Base-by-base conservation (phyloP, 2,888 invertebrate species). In the Adela reaumurella region DNA sequence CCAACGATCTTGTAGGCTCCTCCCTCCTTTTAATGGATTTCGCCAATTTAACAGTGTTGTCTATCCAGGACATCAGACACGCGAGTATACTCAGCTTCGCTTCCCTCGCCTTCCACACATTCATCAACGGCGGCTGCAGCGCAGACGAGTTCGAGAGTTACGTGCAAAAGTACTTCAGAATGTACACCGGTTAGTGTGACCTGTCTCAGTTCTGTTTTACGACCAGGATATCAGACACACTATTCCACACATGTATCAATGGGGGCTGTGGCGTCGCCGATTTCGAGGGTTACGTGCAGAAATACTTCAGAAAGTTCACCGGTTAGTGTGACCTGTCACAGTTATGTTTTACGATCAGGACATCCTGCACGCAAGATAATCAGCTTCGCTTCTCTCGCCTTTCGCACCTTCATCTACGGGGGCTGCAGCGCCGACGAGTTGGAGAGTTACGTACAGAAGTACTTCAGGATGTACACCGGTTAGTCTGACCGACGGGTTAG, bases 381-480 rank as follows among this genome's bases (percentile, higher is more conserved):
- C 14, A 78, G 81, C 50, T 84, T 81, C 58, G 82, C 84, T 10
- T 82, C 84, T 1, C 62, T 85, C 28, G 74, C 84, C 17, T 76
- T 81, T 52, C 83, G 82, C 58, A 81, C 82, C 0, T 84, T 81
- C 52, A 61, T 66, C 20, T 65, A 66, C 52, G 72, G 53, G 54
- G 72, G 65, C 62, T 87, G 68, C 65, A 83, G 68, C 57, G 81
- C 76, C 47, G 87, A 88, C 55, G 82, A 83, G 50, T 82, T 88
- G 48, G 89, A 89, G 52, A 83, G 84, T 57, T 85, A 88, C 49
- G 86, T 88, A 0, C 85, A 86, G 49, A 82, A 85, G 50, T 89
- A 87, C 60, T 83, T 89, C 51, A 83, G 88, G 60, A 83, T 85
- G 65, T 88, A 88, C 54, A 83, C 86, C 57, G 86, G 89, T 88